These are phyloP conservation scores for Sebastes vulpes DNA, from an alignment of 2,797 vertebrate genomes.

Conservation along the genomic window DNA sequence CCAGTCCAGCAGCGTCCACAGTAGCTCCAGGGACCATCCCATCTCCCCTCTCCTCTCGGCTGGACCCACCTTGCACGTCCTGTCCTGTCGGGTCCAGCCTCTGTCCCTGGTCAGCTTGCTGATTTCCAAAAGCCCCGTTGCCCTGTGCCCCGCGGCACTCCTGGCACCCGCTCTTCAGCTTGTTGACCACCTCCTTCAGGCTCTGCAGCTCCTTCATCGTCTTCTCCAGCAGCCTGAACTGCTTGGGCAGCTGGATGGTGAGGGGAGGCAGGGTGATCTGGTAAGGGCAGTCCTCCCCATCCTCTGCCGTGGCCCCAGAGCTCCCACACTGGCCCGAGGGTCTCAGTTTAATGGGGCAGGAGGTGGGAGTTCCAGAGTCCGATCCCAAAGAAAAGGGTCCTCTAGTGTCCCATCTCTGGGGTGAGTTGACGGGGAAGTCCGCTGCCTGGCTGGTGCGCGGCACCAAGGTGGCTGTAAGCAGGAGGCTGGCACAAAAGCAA, in stretches of 20 bases:
- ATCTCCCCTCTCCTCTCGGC: constrained; percentile 70
- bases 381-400: constrained; percentile 67
- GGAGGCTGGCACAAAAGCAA: constrained; percentile 77
- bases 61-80: constrained; percentile 43
- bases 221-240: constrained; percentile 91
- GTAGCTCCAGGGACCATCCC: constrained; percentile 54
- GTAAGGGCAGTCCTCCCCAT: constrained; percentile 90
- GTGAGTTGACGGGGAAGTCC: constrained; percentile 60
- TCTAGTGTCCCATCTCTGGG: constrained; percentile 74
- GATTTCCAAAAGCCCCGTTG: constrained; percentile 66
- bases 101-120: constrained; percentile 88
- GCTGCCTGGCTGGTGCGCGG: constrained; percentile 45
- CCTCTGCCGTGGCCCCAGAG: constrained; percentile 70
- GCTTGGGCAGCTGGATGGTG: constrained; percentile 93
- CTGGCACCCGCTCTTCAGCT: constrained; percentile 90
- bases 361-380: constrained; percentile 70
- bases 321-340: constrained; percentile 86
- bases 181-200: constrained; percentile 92
- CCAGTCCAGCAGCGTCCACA: constrained; percentile 36
- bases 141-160: constrained; percentile 86
- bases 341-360: constrained; percentile 89
- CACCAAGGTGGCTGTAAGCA: constrained; percentile 78
- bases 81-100: constrained; percentile 48
- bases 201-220: constrained; percentile 92
- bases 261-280: constrained; percentile 92